Percentiles rank a stretch among this genome's conserved stretches.
phyloP scores from a whole-genome alignment of 2,113 vertebrate species.

The Deroptyus accipitrinus region DNA sequence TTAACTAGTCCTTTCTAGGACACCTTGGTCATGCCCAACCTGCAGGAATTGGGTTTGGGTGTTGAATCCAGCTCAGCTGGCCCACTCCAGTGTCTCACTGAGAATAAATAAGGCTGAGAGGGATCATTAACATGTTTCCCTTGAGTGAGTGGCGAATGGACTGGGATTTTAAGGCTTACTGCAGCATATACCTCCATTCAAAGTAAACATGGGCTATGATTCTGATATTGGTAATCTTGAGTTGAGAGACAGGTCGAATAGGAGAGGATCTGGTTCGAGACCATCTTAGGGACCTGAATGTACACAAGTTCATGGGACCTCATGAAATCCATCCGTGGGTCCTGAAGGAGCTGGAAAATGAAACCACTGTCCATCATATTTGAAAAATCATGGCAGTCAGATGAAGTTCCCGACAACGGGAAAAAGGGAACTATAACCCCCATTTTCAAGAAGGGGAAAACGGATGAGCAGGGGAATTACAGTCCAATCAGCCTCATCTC shows the following conservation, averaged over 20 bases:
- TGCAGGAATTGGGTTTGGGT: not conserved
- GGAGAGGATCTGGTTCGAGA: no score
- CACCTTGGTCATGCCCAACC: not conserved
- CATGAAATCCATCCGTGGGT: no score
- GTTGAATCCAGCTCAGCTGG: not conserved
- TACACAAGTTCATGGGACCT: no score
- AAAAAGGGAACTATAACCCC: no score
- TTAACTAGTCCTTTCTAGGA: not conserved
- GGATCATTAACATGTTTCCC: not conserved
- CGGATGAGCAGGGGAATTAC: no score
- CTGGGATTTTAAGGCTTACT: not conserved
- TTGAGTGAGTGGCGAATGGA: fast-evolving
- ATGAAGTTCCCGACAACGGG: no score
- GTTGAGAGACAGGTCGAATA: not conserved
- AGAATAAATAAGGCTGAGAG: not conserved
- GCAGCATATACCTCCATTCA: not conserved
- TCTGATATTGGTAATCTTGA: not conserved
- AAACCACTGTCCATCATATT: no score
- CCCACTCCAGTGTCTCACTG: not conserved
- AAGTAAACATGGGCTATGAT: not conserved
- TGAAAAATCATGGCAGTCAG: no score
- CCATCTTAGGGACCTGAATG: no score
- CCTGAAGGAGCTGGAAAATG: no score
- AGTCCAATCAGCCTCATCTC: no score
- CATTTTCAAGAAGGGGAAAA: no score